A percentile compares a stretch with the other conserved stretches of the same genome.
Evolutionary conservation across 1,140 invertebrate genomes (phyloP).

Genomic region (Procambarus virginalis): DNA sequence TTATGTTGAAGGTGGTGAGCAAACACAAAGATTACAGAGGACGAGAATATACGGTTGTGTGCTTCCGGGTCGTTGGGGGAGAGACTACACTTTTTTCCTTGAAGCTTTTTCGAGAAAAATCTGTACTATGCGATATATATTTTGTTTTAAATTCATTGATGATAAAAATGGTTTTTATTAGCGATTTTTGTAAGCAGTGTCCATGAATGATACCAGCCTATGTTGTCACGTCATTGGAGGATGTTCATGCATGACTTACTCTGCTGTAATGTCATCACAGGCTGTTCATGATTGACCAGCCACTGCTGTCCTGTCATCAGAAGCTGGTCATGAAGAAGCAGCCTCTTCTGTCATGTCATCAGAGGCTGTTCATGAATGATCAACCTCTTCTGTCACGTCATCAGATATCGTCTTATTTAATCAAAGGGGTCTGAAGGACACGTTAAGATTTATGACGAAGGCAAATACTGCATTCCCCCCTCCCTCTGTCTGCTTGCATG

Average conservation of each 20-base stretch:
- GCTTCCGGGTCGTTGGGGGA: not conserved
- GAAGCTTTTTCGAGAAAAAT: no score
- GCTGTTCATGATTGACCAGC: no score
- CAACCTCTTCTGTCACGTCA: not conserved
- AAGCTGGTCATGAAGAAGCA: no score
- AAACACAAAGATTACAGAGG: slow-evolving; percentile 7
- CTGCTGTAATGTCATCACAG: no score
- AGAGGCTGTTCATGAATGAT: not conserved
- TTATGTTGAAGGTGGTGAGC: slow-evolving; percentile 1
- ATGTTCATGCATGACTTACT: no score
- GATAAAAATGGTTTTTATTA: no score
- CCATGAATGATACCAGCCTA: no score
- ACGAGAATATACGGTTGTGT: not conserved
- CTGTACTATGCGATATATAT: no score
- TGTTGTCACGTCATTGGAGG: no score
- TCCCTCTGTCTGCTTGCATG: not conserved
- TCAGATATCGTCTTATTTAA: not conserved
- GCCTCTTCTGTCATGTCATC: not conserved
- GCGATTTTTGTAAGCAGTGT: no score
- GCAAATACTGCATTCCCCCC: not conserved
- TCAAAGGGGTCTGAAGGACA: not conserved
- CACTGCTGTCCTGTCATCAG: no score
- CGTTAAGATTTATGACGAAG: not conserved
- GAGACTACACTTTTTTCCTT: not conserved
- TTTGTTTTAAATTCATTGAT: no score